Base-by-base conservation (phyloP, 2,113 vertebrate genomes). In the Phaethornis superciliosus region DNA sequence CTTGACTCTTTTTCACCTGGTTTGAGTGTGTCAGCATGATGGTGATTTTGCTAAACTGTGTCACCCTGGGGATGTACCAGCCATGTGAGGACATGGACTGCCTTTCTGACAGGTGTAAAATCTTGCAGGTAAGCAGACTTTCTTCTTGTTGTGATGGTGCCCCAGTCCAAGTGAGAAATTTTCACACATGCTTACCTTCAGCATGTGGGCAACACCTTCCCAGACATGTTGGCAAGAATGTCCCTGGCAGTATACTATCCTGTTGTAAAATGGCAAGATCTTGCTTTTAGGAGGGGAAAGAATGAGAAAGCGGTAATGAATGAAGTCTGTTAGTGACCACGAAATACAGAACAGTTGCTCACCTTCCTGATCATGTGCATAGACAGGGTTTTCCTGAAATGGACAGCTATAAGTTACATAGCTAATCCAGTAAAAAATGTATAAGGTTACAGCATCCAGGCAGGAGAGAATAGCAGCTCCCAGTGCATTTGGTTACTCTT, bases 61-160 rank as follows among this genome's bases (percentile, higher is more conserved):
- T 99, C 85, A 99, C 99, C 10, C 96, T 99, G 91, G 99, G 99
- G 72, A 99, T 99, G 99, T 99, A 99, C 98, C 99, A 99, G 95
- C 99, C 99, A 0, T 99, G 99, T 30, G 99, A 99, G 82, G 99
- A 99, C 98, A 99, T 99, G 96, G 99, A 99, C 97, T 99, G 99
- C 97, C 98, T 99, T 68, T 98, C 98, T 1, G 98, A 99, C 68
- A 98, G 99, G 75, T 99, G 99, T 98, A 98, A 99, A 94, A 99
- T 99, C 90, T 98, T 99, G 51, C 99, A 99, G 99, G 99, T 99
- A 98, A 98, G 98, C 35, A 19, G 23, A 52, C 46, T 92, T 91
- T 24, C 6, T 52, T 71, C 47, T 74, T 42, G 6, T 58, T 15
- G 42, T 72, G 80, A 9, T 46, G 33, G 32, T 85, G 33, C 30